phyloP scores from a whole-genome alignment of 23 tunicate species.

The Diplosoma virens region DNA sequence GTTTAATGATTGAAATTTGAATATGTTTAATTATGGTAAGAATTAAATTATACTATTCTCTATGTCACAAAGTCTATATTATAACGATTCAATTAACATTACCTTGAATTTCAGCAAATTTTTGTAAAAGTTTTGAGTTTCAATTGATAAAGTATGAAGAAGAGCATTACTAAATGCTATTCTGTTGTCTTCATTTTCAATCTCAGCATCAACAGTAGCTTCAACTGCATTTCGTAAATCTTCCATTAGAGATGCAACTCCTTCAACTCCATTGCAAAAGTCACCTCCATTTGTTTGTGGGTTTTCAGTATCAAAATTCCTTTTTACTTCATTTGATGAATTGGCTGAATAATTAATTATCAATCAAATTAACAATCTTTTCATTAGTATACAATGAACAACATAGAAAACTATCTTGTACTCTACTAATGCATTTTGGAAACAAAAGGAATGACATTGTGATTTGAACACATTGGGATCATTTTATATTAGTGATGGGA shows the following conservation, averaged over 20 bases:
- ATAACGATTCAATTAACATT: background rate
- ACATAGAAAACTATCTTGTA: no score
- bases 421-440: no score
- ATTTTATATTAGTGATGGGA: no score
- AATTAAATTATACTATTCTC: no score
- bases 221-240: conserved; percentile 74
- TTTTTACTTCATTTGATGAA: background rate
- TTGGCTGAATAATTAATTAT: no score
- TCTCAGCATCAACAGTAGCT: conserved; percentile 51
- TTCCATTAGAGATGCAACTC: conserved; percentile 74
- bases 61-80: no score
- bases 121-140: conserved; percentile 59
- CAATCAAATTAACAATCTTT: no score
- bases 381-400: no score
- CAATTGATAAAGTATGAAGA: conserved; percentile 37
- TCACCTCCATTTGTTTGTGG: background rate
- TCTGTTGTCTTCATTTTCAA: conserved; percentile 23
- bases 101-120: conserved; percentile 43
- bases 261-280: conserved; percentile 25
- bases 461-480: no score
- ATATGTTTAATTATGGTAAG: no score
- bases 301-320: background rate
- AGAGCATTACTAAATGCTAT: conserved; percentile 28
- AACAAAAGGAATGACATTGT: no score
- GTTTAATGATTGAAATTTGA: no score